Evolutionary conservation across 2,113 vertebrate genomes (phyloP).

Genomic region (Ancistrus triradiatus): DNA sequence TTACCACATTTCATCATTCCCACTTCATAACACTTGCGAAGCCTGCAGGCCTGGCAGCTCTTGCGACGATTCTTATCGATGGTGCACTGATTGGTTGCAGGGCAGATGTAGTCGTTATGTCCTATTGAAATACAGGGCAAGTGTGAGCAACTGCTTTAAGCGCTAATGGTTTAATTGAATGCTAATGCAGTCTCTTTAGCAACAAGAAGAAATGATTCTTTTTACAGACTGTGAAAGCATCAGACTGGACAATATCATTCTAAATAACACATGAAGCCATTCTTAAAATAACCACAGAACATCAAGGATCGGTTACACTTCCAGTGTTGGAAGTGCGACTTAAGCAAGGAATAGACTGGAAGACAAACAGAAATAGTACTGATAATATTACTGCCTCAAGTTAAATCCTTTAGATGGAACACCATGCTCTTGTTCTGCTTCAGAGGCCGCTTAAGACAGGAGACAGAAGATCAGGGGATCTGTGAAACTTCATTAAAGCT

Average conservation of each 20-base stretch:
- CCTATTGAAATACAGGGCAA: conserved; percentile 62
- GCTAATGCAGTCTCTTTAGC: too few relatives aligned
- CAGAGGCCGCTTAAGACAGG: neutral
- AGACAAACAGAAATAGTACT: conserved; percentile 9
- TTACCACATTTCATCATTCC: conserved; percentile 98
- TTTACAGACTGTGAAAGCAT: too few relatives aligned
- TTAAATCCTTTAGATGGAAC: conserved; percentile 16
- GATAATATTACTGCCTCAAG: neutral
- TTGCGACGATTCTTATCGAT: conserved; percentile 97
- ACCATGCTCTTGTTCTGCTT: conserved; percentile 12
- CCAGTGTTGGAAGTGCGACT: neutral
- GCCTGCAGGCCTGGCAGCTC: conserved; percentile 95
- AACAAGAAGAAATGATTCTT: too few relatives aligned
- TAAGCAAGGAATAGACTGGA: neutral
- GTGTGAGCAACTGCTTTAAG: neutral
- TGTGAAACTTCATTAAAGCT: too few relatives aligned
- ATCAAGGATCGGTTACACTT: neutral
- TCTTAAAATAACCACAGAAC: neutral
- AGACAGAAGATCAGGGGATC: neutral
- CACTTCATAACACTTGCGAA: conserved; percentile 93
- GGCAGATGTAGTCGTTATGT: conserved; percentile 96
- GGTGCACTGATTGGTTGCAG: conserved; percentile 96
- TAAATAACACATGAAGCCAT: neutral
- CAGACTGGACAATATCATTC: too few relatives aligned
- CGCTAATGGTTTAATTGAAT: neutral